phyloP scores from a whole-genome alignment of 2,888 invertebrate species.

The Serripes groenlandicus region DNA sequence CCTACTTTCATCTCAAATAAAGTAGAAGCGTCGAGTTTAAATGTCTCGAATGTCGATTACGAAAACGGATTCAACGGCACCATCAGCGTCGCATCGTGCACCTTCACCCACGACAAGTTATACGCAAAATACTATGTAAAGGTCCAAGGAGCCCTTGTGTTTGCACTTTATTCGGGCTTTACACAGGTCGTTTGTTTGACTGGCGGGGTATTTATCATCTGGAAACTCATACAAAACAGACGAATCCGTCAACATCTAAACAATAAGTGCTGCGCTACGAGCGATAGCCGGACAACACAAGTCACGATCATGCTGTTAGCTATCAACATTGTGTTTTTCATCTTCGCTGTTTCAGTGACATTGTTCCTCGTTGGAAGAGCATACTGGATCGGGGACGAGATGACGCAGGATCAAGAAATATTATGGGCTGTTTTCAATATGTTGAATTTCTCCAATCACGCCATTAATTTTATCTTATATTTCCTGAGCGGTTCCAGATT shows the following conservation, averaged over 20 bases:
- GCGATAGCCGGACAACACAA: neutral
- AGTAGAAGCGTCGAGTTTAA: neutral
- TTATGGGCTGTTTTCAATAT: constrained; percentile 14
- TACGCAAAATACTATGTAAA: neutral
- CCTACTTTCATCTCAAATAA: neutral
- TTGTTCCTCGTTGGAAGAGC: neutral
- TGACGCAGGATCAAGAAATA: constrained; percentile 6
- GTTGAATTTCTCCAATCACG: constrained; percentile 9
- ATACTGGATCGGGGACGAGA: neutral
- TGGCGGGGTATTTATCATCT: neutral
- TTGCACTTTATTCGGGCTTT: neutral
- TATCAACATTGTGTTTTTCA: constrained; percentile 1
- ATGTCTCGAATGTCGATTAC: too few species aligned
- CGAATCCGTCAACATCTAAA: neutral
- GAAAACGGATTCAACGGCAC: too few species aligned
- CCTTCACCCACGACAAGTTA: neutral
- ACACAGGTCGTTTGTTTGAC: neutral
- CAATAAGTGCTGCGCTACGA: neutral
- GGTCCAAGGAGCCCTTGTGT: neutral
- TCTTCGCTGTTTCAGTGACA: neutral
- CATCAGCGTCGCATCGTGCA: neutral
- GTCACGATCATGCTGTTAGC: constrained; percentile 6
- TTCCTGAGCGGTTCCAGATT: constrained; percentile 23
- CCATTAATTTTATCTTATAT: constrained; percentile 15
- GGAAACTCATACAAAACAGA: constrained; percentile 1